Conservation (phyloP, 1,140 invertebrate genomes). For the Drosophila lowei region DNA sequence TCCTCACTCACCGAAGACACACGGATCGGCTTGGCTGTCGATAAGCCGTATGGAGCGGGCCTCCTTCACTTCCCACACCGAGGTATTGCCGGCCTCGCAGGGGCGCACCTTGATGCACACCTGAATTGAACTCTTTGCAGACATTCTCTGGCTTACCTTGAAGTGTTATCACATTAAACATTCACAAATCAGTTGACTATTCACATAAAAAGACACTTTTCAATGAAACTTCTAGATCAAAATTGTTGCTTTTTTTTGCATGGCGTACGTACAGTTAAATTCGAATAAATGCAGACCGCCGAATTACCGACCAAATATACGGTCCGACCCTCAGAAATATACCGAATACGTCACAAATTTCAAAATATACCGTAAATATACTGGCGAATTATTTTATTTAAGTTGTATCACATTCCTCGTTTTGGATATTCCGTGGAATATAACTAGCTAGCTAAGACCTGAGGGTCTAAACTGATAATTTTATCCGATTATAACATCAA, state of each 20-base stretch:
- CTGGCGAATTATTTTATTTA: no score
- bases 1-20: slow-evolving; percentile 83
- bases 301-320: no score
- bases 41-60: slow-evolving; percentile 85
- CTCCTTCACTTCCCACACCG: slow-evolving; percentile 86
- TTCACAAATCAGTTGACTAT: not conserved
- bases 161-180: not conserved
- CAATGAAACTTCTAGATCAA: not conserved
- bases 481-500: no score
- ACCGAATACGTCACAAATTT: no score
- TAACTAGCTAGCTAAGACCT: no score
- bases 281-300: slow-evolving; percentile 48
- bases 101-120: slow-evolving; percentile 90
- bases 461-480: no score
- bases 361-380: no score
- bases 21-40: slow-evolving; percentile 84
- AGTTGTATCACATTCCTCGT: no score
- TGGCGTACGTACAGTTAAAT: slow-evolving; percentile 39
- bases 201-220: not conserved
- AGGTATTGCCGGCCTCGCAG: slow-evolving; percentile 85
- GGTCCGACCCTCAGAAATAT: no score
- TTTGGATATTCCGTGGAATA: no score
- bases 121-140: slow-evolving; percentile 81
- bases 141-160: slow-evolving; percentile 34
- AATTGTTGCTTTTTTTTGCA: slow-evolving; percentile 22